phyloP scores from a whole-genome alignment of 2,888 invertebrate species.

The Lampropteryx suffumata region DNA sequence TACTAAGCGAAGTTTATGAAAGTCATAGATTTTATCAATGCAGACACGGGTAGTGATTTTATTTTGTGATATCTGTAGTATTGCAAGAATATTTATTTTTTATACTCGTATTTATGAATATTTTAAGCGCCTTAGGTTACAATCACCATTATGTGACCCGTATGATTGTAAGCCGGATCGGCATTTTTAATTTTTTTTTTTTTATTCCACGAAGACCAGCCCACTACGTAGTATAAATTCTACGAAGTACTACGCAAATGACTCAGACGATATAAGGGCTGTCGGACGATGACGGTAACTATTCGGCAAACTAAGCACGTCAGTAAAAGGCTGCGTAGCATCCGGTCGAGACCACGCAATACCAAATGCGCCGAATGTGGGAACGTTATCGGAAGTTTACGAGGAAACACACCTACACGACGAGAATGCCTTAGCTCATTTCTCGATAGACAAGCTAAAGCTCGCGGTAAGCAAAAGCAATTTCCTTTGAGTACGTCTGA shows the following conservation, averaged over 20 bases:
- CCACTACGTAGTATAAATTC: constrained; percentile 42
- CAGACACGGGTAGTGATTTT: too few species aligned
- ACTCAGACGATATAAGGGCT: constrained; percentile 45
- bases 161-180: too few species aligned
- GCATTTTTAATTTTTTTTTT: background rate
- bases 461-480: constrained; percentile 34
- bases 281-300: constrained; percentile 38
- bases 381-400: constrained; percentile 65
- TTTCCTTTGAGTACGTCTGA: constrained; percentile 29
- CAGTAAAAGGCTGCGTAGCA: constrained; percentile 57
- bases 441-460: constrained; percentile 35
- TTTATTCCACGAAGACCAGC: constrained; percentile 14
- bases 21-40: too few species aligned
- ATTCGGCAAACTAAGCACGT: constrained; percentile 59
- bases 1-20: background rate
- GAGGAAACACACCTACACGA: constrained; percentile 57
- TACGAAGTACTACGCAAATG: constrained; percentile 48
- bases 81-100: too few species aligned
- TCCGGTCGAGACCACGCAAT: constrained; percentile 58
- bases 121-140: too few species aligned
- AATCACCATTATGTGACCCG: too few species aligned
- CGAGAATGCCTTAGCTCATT: constrained; percentile 54
- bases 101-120: too few species aligned
- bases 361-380: constrained; percentile 56
- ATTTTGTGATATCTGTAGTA: too few species aligned